phyloP scores from a whole-genome alignment of 2,888 invertebrate species.

The Macrophya alboannulata region DNA sequence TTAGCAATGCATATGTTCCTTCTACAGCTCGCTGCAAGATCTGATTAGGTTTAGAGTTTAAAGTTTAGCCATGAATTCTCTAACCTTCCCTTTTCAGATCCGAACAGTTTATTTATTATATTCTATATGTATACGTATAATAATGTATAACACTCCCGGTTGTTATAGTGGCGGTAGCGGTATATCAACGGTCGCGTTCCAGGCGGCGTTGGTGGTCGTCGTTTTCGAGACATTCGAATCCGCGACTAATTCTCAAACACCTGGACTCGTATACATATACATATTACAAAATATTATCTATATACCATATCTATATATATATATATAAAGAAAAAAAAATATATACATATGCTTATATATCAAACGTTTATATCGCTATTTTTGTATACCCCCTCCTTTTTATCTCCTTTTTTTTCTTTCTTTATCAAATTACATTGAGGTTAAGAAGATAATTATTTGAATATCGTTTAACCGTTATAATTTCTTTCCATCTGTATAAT shows the following conservation, averaged over 20 bases:
- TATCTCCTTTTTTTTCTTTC: neutral
- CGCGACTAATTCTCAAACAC: constrained; percentile 37
- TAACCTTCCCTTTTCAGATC: neutral
- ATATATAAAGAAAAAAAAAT: neutral
- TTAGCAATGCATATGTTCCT: neutral
- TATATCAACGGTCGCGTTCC: neutral
- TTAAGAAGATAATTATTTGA: neutral
- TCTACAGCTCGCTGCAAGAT: neutral
- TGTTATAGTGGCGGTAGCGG: neutral
- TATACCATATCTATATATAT: neutral
- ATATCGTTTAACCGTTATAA: constrained; percentile 6
- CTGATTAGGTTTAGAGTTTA: neutral
- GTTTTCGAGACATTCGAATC: neutral
- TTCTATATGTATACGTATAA: neutral
- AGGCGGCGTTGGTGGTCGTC: constrained; percentile 17
- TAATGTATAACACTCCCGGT: neutral
- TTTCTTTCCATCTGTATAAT: neutral
- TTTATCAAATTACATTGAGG: neutral
- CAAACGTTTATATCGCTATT: neutral
- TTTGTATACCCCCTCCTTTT: neutral
- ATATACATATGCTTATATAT: neutral
- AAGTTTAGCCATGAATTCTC: neutral
- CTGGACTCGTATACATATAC: constrained; percentile 5
- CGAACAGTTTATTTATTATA: neutral
- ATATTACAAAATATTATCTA: neutral